Base-by-base conservation (phyloP, 2,113 vertebrate genomes). In the Synodontis membranacea region DNA sequence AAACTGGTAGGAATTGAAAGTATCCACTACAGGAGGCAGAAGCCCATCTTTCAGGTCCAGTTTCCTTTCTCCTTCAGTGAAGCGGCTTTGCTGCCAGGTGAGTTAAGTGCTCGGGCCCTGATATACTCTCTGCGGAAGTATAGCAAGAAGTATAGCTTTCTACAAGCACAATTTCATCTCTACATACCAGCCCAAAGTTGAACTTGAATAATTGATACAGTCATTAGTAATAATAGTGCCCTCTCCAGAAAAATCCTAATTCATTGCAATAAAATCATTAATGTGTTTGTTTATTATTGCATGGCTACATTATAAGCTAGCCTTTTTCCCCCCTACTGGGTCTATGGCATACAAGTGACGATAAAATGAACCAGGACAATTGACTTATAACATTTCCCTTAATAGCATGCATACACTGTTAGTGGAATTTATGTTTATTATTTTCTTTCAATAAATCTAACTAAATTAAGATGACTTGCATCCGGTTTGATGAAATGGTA, bases 121-220 rank as follows among this genome's bases (percentile, higher is more conserved):
- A 10, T 28, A 60, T 25, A 28, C 25, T 60, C 58, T 60, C 58
- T 28, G 23, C n/a, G 28, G 58, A 8, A 25, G 58, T 28, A 60
- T 28, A 28, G 9, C 23, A 60, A 7, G 58, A 31, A n/a, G n/a
- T n/a, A n/a, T n/a, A 31, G 42, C 42, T 34, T 50, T 19, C 25
- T 62, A 48, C 50, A 52, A 46, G 62, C 39, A 31, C 64, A 11
- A 21, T 34, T 68, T 66, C 19, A 46, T 39, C 28, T 50, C 12
- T 34, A 54, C 39, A 11, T 54, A 7, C n/a, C 19, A 82, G 44
- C 44, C 81, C 25, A 83, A 68, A 48, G 62, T 54, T 70, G 80
- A 48, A n/a, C 44, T 83, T 44, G 56, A 31, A 42, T 54, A 83
- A 83, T 23, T 83, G 50, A 54, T 54, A 54, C 56, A 19, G 56